phyloP scores from a whole-genome alignment of 2,888 invertebrate genomes.

The Folsomia candida region DNA sequence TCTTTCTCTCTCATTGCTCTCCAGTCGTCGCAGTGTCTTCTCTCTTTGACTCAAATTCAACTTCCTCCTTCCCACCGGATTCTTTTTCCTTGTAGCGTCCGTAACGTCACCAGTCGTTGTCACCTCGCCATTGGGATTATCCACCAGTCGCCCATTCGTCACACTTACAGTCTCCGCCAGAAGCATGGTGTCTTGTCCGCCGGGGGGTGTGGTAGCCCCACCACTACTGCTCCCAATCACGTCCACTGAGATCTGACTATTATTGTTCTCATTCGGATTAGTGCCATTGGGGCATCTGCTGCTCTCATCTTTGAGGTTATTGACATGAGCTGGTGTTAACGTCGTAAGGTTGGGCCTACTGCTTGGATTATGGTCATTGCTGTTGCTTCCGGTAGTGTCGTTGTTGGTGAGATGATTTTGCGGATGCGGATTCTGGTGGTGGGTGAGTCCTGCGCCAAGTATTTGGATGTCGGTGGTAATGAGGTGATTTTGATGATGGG shows the following conservation, averaged over 20 bases:
- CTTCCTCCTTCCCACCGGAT: slow-evolving; percentile 50
- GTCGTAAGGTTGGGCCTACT: neutral
- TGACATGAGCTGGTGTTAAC: neutral
- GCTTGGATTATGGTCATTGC: neutral
- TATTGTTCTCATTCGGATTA: neutral
- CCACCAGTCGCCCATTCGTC: neutral
- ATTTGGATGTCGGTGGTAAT: slow-evolving; percentile 7
- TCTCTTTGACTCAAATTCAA: slow-evolving; percentile 50
- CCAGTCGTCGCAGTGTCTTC: slow-evolving; percentile 50
- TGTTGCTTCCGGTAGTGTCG: neutral
- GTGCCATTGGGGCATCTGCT: neutral
- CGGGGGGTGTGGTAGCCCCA: neutral
- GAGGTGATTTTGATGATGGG: neutral
- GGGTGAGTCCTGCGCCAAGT: neutral
- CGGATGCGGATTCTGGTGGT: too few species aligned
- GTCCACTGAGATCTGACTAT: neutral
- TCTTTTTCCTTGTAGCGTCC: slow-evolving; percentile 46
- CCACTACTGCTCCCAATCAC: neutral
- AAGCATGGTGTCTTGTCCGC: slow-evolving; percentile 6
- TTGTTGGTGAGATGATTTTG: neutral
- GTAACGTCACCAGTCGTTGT: slow-evolving; percentile 14
- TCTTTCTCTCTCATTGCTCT: slow-evolving; percentile 50
- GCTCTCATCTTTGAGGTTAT: neutral
- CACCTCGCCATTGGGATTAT: neutral
- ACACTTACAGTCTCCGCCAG: slow-evolving; percentile 7